Evolutionary conservation across 2,113 vertebrate species (phyloP), one percentile per base, ranked within the genome.

Genomic region (Tonatia bakeri): DNA sequence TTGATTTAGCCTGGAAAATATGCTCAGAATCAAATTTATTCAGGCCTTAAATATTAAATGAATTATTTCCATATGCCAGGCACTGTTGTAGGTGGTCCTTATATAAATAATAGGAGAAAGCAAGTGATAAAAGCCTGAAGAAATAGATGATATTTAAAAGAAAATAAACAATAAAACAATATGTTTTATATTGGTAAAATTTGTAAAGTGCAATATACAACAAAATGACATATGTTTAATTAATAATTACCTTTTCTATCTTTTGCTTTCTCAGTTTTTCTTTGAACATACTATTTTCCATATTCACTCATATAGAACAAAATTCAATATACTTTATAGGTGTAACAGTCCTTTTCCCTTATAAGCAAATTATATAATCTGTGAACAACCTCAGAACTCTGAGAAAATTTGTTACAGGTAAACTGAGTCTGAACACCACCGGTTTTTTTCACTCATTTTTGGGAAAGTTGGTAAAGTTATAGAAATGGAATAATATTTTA

Each of bases 401-500:
- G 36, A 83, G 13, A 19, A 93, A 73, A 40, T 77, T 45, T 90
- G 11, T 95, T 88, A 43, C 19, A 61, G 61, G n/a, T 69, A 95
- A 93, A 83, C 70, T 83, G 83, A 96, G 17, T 69, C 10, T 95
- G 64, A 54, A 31, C 0, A 65, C 65, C 38, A 83, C 79, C 28
- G 86, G 20, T 33, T 90, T 40, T 87, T 87, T 93, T 59, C 40
- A 77, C 2, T 36, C 52, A 87, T 59, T 83, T 87, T 92, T 76
- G 85, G 59, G 22, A 91, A 96, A 84, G 70, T 93, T 96, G 8
- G 47, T 69, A 45, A 93, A 88, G 16, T 40, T 43, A 50, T 90
- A 31, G 43, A 93, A 84, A 76, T 85, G 20, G 38, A 82, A 79
- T 75, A 92, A 89, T 85, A 94, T 85, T 84, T 94, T 87, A 67